Evolutionary conservation across 2,797 vertebrate genomes (phyloP), one percentile per base, ranked within the genome.

Genomic region (Enteromius treurensis): DNA sequence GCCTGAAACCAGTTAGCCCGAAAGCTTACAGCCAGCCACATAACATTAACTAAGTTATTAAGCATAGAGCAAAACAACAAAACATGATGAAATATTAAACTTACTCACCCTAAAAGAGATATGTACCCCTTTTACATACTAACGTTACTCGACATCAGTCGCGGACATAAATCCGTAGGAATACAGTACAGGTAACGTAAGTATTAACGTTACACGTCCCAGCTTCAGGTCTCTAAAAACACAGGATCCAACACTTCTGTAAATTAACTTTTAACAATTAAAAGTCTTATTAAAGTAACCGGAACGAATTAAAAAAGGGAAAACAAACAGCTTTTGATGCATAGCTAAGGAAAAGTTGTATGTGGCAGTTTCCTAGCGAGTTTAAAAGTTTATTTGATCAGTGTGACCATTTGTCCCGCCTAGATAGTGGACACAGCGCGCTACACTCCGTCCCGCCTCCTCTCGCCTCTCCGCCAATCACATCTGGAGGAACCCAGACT

Each of bases 341-440:
- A 73, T 47, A 62, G 42, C 51, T 34, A 55, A 29, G 19, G 75
- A 70, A 71, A 77, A 47, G 51, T 70, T 70, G 17, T 40, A 23
- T 14, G 51, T 71, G 11, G 69, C 62, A 23, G 77, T 78, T 75
- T 42, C 49, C 53, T 69, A 53, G 51, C 19, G 74, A 69, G 77
- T 73, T 14, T 42, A 77, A 75, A 86, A 84, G 45, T 84, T 77
- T 60, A 80, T 85, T 78, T 29, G 60, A 73, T 68, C 42, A 51
- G 62, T 81, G 60, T 86, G 85, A 75, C 88, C 32, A 15, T 84
- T 88, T 75, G 89, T 82, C 90, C 91, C 92, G 92, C 92, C 93
- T 90, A 79, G 71, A 11, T 85, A 86, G 85, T 88, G 89, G 80
- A 79, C 82, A 78, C 47, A 49, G 73, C 64, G 85, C 81, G 80